Evolutionary conservation across 2,797 vertebrate species (phyloP), one percentile per base, ranked within the genome.

Genomic region (Rhinogobio ventralis): DNA sequence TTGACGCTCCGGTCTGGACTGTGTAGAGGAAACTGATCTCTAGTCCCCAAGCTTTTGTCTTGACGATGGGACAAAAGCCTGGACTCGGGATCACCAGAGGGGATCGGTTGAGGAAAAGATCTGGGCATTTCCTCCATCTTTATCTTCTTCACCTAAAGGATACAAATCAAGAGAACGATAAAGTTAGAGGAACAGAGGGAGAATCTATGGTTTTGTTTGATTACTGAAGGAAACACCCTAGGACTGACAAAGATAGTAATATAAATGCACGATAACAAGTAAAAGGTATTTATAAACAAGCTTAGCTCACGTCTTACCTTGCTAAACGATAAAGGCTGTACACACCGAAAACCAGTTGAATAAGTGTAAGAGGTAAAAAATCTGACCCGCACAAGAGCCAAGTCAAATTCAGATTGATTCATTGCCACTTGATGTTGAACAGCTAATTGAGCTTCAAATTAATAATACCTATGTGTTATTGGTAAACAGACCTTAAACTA

Each of bases 101-200:
- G 85, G 62, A 36, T 64, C 10, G 94, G 94, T 46, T 92, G 92
- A 49, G 94, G 92, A 66, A 93, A 11, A 3, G 88, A 86, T 57
- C 85, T 89, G 64, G 74, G 67, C 45, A 69, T 81, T 79, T 39
- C 64, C 62, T 94, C 94, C 51, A 11, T 46, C 53, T 90, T 91
- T 42, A 85, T 89, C 83, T 95, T 96, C 86, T 90, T 94, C 88
- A 94, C 89, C 97, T 97, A 90, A 84, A 87, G 82, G 64, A 91
- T 1, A 76, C 51, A 81, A 53, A 81, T 8, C 71, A 39, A 85
- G 7, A 71, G 46, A 76, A 20, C 45, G 39, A 85, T 30, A 49
- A 60, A 79, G 30, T 69, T 33, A 78, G 23, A 62, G 49, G 57
- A 45, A 66, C 42, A 72, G 66, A 68, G 66, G 30, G 19, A 11